Percentiles rank a stretch among this genome's conserved stretches.
phyloP scores from a whole-genome alignment of 2,113 vertebrate species.

The Heptranchias perlo region DNA sequence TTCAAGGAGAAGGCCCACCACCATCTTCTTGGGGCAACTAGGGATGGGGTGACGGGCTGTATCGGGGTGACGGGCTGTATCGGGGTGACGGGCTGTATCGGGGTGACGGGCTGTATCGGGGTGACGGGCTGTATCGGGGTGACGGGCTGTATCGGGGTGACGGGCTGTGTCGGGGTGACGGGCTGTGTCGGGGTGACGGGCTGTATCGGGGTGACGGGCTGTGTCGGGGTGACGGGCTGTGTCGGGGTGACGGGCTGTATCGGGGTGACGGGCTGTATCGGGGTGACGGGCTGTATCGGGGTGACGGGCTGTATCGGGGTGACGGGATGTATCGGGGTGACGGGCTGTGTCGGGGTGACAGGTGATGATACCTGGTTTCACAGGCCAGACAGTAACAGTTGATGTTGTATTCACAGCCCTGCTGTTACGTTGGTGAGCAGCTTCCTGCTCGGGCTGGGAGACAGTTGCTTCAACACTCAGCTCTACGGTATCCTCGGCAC shows the following conservation, averaged over 20 bases:
- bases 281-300: too few relatives aligned
- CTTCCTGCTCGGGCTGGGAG: slow-evolving; percentile 33
- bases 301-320: too few relatives aligned
- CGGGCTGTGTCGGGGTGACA: background rate
- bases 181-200: too few relatives aligned
- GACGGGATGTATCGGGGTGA: background rate
- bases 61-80: too few relatives aligned
- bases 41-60: too few relatives aligned
- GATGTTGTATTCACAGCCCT: background rate
- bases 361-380: background rate
- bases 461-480: slow-evolving; percentile 37
- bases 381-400: background rate
- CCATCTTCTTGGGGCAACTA: too few relatives aligned
- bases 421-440: background rate
- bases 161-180: too few relatives aligned
- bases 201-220: background rate
- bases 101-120: too few relatives aligned
- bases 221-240: background rate
- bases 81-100: too few relatives aligned
- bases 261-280: background rate
- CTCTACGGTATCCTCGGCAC: slow-evolving; percentile 32
- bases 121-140: too few relatives aligned
- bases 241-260: background rate
- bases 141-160: too few relatives aligned
- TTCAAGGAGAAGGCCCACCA: too few relatives aligned